Conservation (phyloP, 2,888 invertebrate species). For the Caenorhabditis plicata region DNA sequence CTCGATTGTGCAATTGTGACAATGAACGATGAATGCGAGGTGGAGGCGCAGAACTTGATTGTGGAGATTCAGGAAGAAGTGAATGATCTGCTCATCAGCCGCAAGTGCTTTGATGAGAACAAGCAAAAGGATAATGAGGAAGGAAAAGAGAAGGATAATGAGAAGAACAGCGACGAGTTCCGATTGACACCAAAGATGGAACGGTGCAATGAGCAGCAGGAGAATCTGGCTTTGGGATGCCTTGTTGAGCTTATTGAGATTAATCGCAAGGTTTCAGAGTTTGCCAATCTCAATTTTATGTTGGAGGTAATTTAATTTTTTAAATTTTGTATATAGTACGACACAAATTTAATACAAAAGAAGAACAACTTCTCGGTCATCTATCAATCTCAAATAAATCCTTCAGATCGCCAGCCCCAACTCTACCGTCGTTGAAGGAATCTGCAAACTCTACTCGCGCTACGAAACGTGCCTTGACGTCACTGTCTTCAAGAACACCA, state of each 20-base stretch:
- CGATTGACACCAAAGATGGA: slow-evolving; percentile 40
- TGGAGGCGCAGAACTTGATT: slow-evolving; percentile 58
- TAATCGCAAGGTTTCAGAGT: slow-evolving; percentile 55
- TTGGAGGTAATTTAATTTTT: slow-evolving; percentile 54
- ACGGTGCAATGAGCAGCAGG: slow-evolving; percentile 50
- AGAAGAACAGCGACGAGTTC: slow-evolving; percentile 32
- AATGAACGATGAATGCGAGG: slow-evolving; percentile 59
- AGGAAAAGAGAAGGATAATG: slow-evolving; percentile 16
- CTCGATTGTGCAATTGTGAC: slow-evolving; percentile 57
- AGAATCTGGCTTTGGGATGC: slow-evolving; percentile 60
- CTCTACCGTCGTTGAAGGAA: slow-evolving; percentile 53
- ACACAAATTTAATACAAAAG: background rate
- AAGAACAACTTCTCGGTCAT: background rate
- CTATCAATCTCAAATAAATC: too few species aligned
- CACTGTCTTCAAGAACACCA: slow-evolving; percentile 51
- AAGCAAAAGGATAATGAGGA: too few species aligned
- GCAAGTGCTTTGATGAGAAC: slow-evolving; percentile 46
- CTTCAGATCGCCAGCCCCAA: slow-evolving; percentile 48
- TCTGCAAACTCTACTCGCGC: slow-evolving; percentile 51
- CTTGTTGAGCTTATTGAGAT: slow-evolving; percentile 62
- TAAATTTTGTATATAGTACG: too few species aligned
- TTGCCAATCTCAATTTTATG: slow-evolving; percentile 56
- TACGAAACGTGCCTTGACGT: slow-evolving; percentile 51
- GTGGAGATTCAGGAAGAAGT: slow-evolving; percentile 51
- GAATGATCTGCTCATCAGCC: slow-evolving; percentile 43